Percentiles rank a stretch among this genome's conserved stretches.
phyloP scores from a whole-genome alignment of 2,888 invertebrate species.

The Nemurella pictetii region DNA sequence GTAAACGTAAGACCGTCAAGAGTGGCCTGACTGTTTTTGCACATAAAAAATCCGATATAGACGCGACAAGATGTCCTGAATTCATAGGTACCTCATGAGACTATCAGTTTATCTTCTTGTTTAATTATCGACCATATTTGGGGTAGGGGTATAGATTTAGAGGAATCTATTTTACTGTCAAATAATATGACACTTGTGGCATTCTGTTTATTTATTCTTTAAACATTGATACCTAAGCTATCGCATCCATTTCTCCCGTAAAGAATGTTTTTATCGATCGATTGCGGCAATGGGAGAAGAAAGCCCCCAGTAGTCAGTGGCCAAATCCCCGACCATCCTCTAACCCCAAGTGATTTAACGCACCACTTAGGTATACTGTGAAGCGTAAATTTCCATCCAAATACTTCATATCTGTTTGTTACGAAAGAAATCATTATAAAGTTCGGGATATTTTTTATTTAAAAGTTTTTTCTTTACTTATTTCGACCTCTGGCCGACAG shows the following conservation, averaged over 20 bases:
- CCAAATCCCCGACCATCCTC: background rate
- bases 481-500: background rate
- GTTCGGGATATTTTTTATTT: background rate
- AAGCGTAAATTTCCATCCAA: background rate
- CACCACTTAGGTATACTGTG: background rate
- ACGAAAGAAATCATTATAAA: background rate
- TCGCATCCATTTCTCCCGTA: background rate
- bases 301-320: background rate
- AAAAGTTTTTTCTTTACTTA: background rate
- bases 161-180: no score
- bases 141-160: no score
- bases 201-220: background rate
- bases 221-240: background rate
- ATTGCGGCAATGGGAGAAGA: background rate
- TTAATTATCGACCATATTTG: no score
- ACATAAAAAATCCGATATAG: no score
- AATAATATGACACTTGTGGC: background rate
- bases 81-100: no score
- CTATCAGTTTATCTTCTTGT: no score
- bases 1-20: no score
- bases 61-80: no score
- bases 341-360: background rate
- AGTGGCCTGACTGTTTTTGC: no score
- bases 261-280: background rate
- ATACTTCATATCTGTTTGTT: background rate